Evolutionary conservation across 2,797 vertebrate species (phyloP), one percentile per base, ranked within the genome.

Genomic region (Centropyge bicolor): DNA sequence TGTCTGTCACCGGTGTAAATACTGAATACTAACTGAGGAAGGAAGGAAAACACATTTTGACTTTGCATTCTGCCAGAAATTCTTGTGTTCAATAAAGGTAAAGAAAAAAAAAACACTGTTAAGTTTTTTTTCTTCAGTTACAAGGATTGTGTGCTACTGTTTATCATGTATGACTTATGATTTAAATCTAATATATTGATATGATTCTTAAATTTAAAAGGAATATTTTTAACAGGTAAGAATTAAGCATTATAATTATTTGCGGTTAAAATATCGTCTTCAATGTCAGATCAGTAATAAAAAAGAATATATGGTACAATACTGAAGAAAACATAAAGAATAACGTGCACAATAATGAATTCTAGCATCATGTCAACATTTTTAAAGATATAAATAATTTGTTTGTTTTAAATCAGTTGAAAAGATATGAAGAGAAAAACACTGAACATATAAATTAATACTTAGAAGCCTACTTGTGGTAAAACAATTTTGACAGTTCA

Each of bases 51-150:
- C 94, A 88, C 85, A 95, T 95, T 96, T 96, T 96, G 96, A 97
- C 95, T 96, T 97, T 96, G 95, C 96, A 97, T 97, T 97, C 95
- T 97, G 96, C 96, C 97, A 95, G 95, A 96, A 87, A 96, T 95
- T 96, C 94, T 95, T 97, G 96, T 98, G 97, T 97, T 97, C 95
- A 97, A 98, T 97, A 98, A 98, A 98, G 95, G 87, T 69, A 74
- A 95, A 89, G 74, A 91, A 78, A 77, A 75, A 82, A 41, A 13
- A 83, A 83, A 85, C n/a, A 57, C 36, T 74, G 78, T 40, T 19
- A 57, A 5, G 10, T 9, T 51, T 55, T 69, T 51, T 62, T 49
- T 40, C 13, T 68, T 64, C 8, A 20, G 2, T 36, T 56, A 11
- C 19, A 24, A 43, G 1, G 36, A 45, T 20, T 36, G 4, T 56